Base-by-base conservation (phyloP, 2,888 invertebrate genomes). In the Alviniconcha strummeri region DNA sequence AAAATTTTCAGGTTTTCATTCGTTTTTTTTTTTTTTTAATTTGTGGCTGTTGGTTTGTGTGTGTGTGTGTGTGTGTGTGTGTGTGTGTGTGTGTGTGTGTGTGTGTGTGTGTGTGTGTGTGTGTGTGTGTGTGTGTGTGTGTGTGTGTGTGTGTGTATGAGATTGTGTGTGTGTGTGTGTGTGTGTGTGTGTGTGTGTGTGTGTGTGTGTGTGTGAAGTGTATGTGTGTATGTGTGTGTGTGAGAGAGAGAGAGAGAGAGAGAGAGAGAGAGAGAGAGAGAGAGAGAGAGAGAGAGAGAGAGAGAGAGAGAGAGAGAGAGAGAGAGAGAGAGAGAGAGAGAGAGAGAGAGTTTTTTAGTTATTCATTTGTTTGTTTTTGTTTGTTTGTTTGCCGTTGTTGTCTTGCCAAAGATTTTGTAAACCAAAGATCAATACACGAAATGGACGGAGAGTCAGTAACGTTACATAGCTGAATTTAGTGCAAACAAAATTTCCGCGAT, bases 281-380 rank as follows among this genome's bases (percentile, higher is more conserved):
- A 36, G 9, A 72, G 72, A 19, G 72, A 72, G 6, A 72, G 11
- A 36, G 72, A 72, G 36, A 8, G 52, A 72, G 52, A n/a, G 69
- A n/a, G 69, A n/a, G 69, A n/a, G n/a, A n/a, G 69, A n/a, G 69
- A n/a, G 69, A n/a, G 69, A 64, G 64, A 64, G 64, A 64, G 64
- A 64, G 69, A n/a, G 69, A 17, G 69, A 7, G 69, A 17, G 69
- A n/a, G n/a, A n/a, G 64, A 64, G 64, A 64, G n/a, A 8, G 69
- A n/a, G 69, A n/a, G 15, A 64, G 19, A 69, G 11, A 69, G 69
- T 5, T 64, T 36, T 36, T 36, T 36, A 36, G 36, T 36, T 36
- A 36, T 36, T 36, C 36, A 3, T 36, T 36, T 36, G 36, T 36
- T 36, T 36, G 36, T 36, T 36, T 36, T 36, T 36, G 36, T 36